Base-by-base conservation (phyloP, 2,888 invertebrate genomes). In the Nomada fabriciana region DNA sequence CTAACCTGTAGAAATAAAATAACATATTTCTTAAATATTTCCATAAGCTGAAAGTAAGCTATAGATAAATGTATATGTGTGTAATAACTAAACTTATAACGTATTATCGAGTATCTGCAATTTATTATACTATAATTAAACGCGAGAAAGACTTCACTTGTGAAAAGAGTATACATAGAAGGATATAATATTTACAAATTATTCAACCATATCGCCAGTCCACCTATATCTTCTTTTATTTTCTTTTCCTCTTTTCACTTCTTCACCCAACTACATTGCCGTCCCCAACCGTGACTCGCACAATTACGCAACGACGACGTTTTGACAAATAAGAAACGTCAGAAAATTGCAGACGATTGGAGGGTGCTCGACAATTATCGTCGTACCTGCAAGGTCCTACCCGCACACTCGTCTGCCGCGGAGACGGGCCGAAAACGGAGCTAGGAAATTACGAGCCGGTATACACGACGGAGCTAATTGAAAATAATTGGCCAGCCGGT, bases 401-500 rank as follows among this genome's bases (percentile, higher is more conserved):
- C 50, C 25, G 55, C 57, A 59, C 74, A 23, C 13, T n/a, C 42
- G 43, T 50, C 23, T 15, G 11, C 15, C 25, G 43, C 43, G 64
- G 65, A 65, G 73, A 61, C 82, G 71, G 68, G 65, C 80, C 87
- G 78, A 88, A 88, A 88, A 88, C 76, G 85, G 83, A 82, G 74
- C 77, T 84, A 86, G 81, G 61, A 80, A 88, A 88, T 86, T 86
- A 86, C 75, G 86, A 85, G 70, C 74, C 78, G 80, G 68, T 76
- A 77, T 69, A 67, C 76, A 74, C 79, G 85, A 79, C 57, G 59
- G 65, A 68, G 88, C 83, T 89, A 89, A 89, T 89, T 89, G 89
- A 89, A 89, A 89, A 89, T 89, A 89, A 89, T 89, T 88, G 88
- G 84, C 75, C 65, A 76, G 65, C 74, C 84, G 88, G 85, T 85